Conservation (phyloP, 2,888 invertebrate genomes). For the Metallyticus violacea region DNA sequence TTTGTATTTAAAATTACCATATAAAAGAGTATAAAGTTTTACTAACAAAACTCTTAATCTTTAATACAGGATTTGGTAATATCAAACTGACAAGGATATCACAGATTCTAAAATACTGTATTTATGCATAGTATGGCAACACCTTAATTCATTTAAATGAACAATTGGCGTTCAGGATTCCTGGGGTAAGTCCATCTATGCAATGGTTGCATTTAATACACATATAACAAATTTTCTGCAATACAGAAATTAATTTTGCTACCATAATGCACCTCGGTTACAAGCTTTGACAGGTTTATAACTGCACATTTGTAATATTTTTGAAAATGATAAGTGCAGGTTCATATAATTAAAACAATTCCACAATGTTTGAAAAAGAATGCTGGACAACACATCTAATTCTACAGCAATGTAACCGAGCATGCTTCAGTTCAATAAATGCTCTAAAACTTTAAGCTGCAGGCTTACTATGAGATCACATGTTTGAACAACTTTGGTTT, state of each 20-base stretch:
- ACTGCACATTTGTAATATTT: no score
- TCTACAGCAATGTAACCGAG: background rate
- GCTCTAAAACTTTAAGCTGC: background rate
- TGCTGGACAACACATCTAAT: background rate
- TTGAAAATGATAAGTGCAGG: no score
- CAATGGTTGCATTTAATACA: background rate
- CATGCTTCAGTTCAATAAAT: background rate
- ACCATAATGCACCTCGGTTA: background rate
- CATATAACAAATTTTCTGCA: background rate
- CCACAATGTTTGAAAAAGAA: no score
- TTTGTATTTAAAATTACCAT: background rate
- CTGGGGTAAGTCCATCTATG: background rate
- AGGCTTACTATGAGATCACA: background rate
- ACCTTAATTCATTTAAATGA: background rate
- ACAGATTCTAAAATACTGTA: background rate
- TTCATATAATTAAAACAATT: no score
- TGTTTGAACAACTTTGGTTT: background rate
- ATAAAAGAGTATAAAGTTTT: background rate
- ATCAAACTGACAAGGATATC: background rate
- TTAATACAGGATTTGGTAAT: background rate
- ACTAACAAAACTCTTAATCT: background rate
- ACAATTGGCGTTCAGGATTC: background rate
- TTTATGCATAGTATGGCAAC: background rate
- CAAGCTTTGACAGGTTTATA: no score
- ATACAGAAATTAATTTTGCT: background rate